phyloP scores from a whole-genome alignment of 1,140 invertebrate genomes.

The Ips nitidus region DNA sequence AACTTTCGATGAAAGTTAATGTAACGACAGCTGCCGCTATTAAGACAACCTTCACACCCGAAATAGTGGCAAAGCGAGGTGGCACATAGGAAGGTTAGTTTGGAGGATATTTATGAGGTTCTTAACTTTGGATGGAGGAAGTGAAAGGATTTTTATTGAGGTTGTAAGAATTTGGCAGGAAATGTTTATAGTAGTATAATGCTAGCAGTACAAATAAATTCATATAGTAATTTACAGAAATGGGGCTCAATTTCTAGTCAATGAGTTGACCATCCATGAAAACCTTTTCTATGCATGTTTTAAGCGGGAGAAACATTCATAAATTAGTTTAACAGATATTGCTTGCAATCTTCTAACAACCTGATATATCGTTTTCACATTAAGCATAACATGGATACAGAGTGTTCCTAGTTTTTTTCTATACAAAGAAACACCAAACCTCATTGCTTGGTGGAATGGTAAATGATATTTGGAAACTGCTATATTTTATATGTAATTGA shows the following conservation, averaged over 20 bases:
- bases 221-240: background rate
- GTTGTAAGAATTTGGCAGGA: background rate
- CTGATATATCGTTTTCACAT: too few relatives aligned
- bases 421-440: too few relatives aligned
- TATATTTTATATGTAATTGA: too few relatives aligned
- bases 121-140: background rate
- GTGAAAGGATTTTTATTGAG: background rate
- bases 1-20: conserved; percentile 7
- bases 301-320: too few relatives aligned
- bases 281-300: too few relatives aligned
- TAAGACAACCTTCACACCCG: background rate
- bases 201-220: background rate
- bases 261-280: too few relatives aligned
- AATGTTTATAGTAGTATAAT: background rate
- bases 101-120: background rate
- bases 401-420: too few relatives aligned
- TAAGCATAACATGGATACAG: too few relatives aligned
- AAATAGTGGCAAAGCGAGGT: background rate
- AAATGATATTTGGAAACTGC: too few relatives aligned
- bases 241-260: background rate
- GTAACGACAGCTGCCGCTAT: background rate
- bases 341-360: too few relatives aligned
- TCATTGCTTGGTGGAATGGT: too few relatives aligned
- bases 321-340: too few relatives aligned
- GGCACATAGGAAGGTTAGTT: background rate